Conservation (phyloP, 2,113 vertebrate species). For the Cariama cristata region DNA sequence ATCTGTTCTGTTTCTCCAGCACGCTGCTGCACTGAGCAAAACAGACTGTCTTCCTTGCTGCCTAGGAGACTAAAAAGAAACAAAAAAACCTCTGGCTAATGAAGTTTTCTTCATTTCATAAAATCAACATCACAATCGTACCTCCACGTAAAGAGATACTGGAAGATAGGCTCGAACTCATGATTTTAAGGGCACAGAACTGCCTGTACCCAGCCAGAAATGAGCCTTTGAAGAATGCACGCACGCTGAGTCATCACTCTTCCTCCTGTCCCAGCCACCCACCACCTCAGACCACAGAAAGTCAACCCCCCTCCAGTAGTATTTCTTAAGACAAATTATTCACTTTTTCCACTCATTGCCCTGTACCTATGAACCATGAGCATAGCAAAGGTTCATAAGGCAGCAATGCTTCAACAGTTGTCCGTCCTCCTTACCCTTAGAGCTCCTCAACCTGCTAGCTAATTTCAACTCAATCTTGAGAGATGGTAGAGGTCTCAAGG, state of each 20-base stretch:
- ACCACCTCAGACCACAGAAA: neutral
- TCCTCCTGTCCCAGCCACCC: neutral
- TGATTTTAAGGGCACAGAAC: neutral
- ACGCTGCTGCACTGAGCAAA: neutral
- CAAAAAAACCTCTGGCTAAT: neutral
- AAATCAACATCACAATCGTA: neutral
- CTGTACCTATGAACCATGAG: neutral
- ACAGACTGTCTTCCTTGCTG: neutral
- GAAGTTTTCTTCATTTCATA: neutral
- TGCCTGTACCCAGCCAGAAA: neutral
- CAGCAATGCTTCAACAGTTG: neutral
- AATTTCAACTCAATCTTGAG: neutral
- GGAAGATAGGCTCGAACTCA: neutral
- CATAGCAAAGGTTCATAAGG: neutral
- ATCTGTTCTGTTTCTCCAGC: neutral
- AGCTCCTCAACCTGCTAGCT: neutral
- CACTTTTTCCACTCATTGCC: neutral
- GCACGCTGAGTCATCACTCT: fast-evolving
- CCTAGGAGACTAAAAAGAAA: neutral
- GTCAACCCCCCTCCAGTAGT: neutral
- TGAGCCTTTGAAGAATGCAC: fast-evolving
- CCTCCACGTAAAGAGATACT: neutral
- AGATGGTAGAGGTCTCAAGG: neutral
- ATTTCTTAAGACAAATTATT: neutral
- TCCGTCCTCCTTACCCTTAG: neutral